A percentile compares a stretch with the other conserved stretches of the same genome.
Conservation (phyloP, 2,888 invertebrate species). For the Phaonia tiefii region DNA sequence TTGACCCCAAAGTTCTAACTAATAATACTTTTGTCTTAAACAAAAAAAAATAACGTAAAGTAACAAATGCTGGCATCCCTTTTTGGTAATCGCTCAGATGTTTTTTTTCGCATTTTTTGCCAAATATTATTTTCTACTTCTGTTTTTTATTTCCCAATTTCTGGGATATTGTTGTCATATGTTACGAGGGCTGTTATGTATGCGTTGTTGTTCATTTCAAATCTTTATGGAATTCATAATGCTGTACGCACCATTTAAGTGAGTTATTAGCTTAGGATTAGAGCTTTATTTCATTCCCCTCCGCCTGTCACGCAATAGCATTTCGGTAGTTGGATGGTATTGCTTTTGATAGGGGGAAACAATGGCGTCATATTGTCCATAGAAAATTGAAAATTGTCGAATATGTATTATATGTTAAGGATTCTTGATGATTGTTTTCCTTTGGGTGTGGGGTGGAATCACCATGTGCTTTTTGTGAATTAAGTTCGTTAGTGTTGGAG, state of each 20-base stretch:
- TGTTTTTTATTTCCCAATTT: conserved; percentile 37
- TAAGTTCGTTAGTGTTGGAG: background rate
- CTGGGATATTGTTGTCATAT: conserved; percentile 44
- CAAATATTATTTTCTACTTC: conserved; percentile 35
- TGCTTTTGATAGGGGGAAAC: conserved; percentile 32
- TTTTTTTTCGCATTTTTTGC: background rate
- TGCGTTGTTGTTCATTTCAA: conserved; percentile 32
- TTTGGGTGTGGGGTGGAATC: background rate
- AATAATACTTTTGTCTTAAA: conserved; percentile 26
- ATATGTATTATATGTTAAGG: conserved; percentile 49
- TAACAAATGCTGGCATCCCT: conserved; percentile 48
- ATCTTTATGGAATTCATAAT: conserved; percentile 66
- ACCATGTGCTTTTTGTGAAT: conserved; percentile 12
- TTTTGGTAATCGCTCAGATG: background rate
- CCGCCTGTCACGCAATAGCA: conserved; percentile 22
- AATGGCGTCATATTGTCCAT: conserved; percentile 67
- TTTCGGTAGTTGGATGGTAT: conserved; percentile 2
- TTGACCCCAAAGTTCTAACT: conserved; percentile 53
- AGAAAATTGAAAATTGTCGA: conserved; percentile 61
- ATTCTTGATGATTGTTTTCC: background rate
- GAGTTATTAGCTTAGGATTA: conserved; percentile 68
- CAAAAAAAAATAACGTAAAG: background rate
- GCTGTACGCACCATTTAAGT: conserved; percentile 69
- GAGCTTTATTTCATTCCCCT: conserved; percentile 41
- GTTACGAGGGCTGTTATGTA: conserved; percentile 43